Percentiles rank a stretch among this genome's conserved stretches.
Evolutionary conservation across 2,113 vertebrate species (phyloP).

Genomic region (Neotragus pygmaeus): DNA sequence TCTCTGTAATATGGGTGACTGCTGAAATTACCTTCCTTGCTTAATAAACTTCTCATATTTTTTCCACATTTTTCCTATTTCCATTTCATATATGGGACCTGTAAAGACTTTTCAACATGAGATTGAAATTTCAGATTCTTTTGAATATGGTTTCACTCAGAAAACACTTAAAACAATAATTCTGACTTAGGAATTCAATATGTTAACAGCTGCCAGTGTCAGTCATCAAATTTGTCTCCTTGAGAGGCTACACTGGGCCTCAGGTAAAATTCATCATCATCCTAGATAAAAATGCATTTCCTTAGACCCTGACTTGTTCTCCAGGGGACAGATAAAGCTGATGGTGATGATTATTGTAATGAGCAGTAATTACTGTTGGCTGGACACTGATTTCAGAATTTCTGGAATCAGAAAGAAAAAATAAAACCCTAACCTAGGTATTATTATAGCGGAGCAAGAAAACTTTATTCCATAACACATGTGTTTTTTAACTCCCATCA

Average conservation of each 20-base stretch:
- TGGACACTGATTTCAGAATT: constrained; percentile 19
- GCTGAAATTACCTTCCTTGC: neutral
- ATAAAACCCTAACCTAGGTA: neutral
- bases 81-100: neutral
- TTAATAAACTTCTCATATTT: neutral
- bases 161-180: constrained; percentile 56
- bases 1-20: neutral
- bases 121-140: constrained; percentile 22
- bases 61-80: constrained; percentile 31
- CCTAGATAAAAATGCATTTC: constrained; percentile 49
- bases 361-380: constrained; percentile 35
- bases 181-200: constrained; percentile 38
- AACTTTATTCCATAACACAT: constrained; percentile 28
- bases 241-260: neutral
- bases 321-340: constrained; percentile 1
- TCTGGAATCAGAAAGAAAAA: constrained; percentile 31
- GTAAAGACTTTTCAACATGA: constrained; percentile 12
- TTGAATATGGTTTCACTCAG: constrained; percentile 43
- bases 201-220: constrained; percentile 30
- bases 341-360: constrained; percentile 53
- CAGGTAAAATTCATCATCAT: constrained; percentile 31
- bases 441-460: neutral
- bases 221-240: constrained; percentile 37
- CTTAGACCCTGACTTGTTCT: neutral
- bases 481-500: neutral